Evolutionary conservation across 2,888 invertebrate species (phyloP).

Genomic region (Zaprionus bogoriensis): DNA sequence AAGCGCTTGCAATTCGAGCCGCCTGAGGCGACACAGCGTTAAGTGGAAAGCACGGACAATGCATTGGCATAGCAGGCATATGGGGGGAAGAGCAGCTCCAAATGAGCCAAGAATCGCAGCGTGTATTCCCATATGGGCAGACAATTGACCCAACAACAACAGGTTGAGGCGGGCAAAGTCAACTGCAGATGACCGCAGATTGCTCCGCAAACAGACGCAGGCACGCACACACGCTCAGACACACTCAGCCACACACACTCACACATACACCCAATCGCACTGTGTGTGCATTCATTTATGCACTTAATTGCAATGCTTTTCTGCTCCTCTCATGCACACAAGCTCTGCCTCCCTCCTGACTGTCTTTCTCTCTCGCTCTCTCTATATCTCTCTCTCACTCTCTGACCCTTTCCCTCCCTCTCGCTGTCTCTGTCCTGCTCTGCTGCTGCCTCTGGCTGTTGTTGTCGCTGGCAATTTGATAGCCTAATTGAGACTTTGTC

Average conservation of each 20-base stretch:
- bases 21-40: slow-evolving; percentile 25
- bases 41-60: slow-evolving; percentile 9
- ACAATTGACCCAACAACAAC: slow-evolving; percentile 55
- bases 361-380: neutral
- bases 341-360: neutral
- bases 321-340: slow-evolving; percentile 25
- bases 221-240: neutral
- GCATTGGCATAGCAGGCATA: too few species aligned
- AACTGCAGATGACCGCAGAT: slow-evolving; percentile 42
- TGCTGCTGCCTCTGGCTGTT: neutral
- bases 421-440: neutral
- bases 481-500: slow-evolving; percentile 79
- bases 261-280: slow-evolving; percentile 3
- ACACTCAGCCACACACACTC: neutral
- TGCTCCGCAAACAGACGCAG: slow-evolving; percentile 10
- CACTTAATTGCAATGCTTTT: slow-evolving; percentile 64
- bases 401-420: neutral
- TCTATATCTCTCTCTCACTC: slow-evolving; percentile 4
- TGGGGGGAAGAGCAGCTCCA: neutral
- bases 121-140: slow-evolving; percentile 19
- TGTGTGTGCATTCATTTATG: slow-evolving; percentile 58
- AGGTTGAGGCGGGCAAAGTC: slow-evolving; percentile 46
- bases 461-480: slow-evolving; percentile 55
- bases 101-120: neutral
- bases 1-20: slow-evolving; percentile 51